Base-by-base conservation (phyloP, 2,797 vertebrate species). In the Enteromius fasciolatus region DNA sequence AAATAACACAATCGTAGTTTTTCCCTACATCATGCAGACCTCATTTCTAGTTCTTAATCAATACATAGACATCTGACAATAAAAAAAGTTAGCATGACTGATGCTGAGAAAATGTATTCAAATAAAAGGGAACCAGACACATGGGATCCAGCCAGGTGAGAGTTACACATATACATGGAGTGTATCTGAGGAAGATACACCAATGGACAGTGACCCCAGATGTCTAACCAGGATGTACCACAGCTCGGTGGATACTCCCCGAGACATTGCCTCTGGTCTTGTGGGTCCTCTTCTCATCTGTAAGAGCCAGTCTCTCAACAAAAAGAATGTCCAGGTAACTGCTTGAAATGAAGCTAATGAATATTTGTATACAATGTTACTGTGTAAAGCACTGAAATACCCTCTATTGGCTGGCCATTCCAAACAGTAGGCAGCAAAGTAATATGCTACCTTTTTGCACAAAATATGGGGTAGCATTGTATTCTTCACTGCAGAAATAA, bases 171-270 rank as follows among this genome's bases (percentile, higher is more conserved):
- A 99, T 0, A 88, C 90, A 9, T 99, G 98, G 98, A 94, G 74
- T 73, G 96, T 99, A 70, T 59, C 93, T 0, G 96, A 96, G 36
- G 94, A 94, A 0, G 96, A 98, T 31, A 95, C 96, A 85, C 97
- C 98, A 48, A 91, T 95, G 20, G 88, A 92, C 0, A 87, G 76
- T 5, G 98, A 99, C 61, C 88, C 96, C 2, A 95, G 96, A 0
- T 99, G 98, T 90, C 90, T 99, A 84, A 99, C 97, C 0, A 95
- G 96, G 61, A 89, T 98, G 12, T 99, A 99, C 89, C 96, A 99
- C 31, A 99, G 98, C 81, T 95, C 96, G 1, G 97, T 99, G 86
- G 92, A 99, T 87, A 85, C 88, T 3, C 92, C 93, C 0, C 94
- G 94, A 15, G 98, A 99, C 90, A 95, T 97, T 28, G 97, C 98